Base-by-base conservation (phyloP, 2,888 invertebrate species). In the Digitonthophagus gazella region DNA sequence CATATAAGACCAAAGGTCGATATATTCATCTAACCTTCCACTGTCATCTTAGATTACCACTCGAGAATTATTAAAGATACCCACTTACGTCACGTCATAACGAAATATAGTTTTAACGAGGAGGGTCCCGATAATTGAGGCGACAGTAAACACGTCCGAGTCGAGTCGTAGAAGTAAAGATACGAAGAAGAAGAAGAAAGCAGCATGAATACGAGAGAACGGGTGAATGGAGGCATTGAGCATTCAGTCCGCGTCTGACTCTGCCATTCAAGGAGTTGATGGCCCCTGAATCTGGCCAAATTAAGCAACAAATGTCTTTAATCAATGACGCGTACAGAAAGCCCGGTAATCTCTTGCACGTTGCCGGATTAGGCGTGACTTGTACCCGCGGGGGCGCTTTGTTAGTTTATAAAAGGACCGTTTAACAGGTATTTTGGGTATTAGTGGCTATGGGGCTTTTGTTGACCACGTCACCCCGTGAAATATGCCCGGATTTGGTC, bases 291-390 rank as follows among this genome's bases (percentile, higher is more conserved):
- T 79, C 79, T 78, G 75, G 77, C 78, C 78, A 80, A 80, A 80
- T 80, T 80, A 80, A 80, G 75, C 75, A 77, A 79, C 80, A 80
- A 80, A 80, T 80, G 80, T 80, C 79, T 80, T 80, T 80, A 80
- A 80, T 80, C 80, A 80, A 77, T 79, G 78, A 77, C 66, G 76
- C 75, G 75, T 77, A 78, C 77, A 78, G 74, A 76, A 78, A 77
- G 78, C 75, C 58, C 71, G 76, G 75, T 80, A 80, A 80, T 80
- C 79, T 77, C 74, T 77, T 78, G 78, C 78, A 79, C 75, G 79
- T 70, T 77, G 76, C 73, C 68, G 74, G 76, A 75, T 76, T 75
- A 77, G 73, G 74, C 72, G 75, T 80, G 80, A 80, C 79, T 80
- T 75, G 76, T 74, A 75, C 70, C 79, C 74, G 74, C 74, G 73